Percentiles rank a stretch among this genome's conserved stretches.
Evolutionary conservation across 2,797 vertebrate genomes (phyloP).

Genomic region (Pteropus rufus): DNA sequence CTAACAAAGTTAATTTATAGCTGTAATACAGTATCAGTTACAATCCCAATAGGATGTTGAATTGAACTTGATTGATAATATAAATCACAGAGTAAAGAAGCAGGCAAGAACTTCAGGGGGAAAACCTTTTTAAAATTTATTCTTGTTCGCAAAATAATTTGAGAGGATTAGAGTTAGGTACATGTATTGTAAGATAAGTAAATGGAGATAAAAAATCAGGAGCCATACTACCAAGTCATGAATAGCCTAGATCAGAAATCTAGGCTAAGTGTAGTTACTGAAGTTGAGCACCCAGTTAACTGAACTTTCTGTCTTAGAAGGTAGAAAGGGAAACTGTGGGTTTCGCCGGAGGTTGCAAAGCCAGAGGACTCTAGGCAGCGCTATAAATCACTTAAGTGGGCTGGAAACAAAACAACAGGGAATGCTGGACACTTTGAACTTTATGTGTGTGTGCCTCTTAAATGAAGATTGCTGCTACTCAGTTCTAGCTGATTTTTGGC

Average conservation of each 20-base stretch:
- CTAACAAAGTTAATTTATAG: slow-evolving; percentile 50
- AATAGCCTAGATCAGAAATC: slow-evolving; percentile 30
- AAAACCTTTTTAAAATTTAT: slow-evolving; percentile 9
- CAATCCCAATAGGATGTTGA: slow-evolving; percentile 1
- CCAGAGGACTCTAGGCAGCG: background rate
- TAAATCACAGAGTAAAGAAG: slow-evolving; percentile 51
- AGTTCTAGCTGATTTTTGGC: background rate
- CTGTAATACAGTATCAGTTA: slow-evolving; percentile 43
- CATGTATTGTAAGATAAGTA: slow-evolving; percentile 7
- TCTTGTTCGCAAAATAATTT: slow-evolving; percentile 50
- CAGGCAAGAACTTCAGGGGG: background rate
- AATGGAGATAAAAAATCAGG: background rate
- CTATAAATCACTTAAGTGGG: background rate
- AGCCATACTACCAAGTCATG: background rate
- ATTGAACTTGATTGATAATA: slow-evolving; percentile 30
- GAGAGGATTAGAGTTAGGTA: slow-evolving; percentile 2
- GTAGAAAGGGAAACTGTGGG: background rate
- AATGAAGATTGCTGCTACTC: background rate
- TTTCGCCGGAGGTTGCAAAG: background rate
- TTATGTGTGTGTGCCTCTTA: background rate
- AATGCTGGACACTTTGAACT: background rate
- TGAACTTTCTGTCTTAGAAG: slow-evolving; percentile 4
- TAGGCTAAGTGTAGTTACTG: background rate
- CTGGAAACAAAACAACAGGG: background rate
- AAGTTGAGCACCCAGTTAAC: background rate